Evolutionary conservation across 2,888 invertebrate species (phyloP).

Genomic region (Nowickia ferox): DNA sequence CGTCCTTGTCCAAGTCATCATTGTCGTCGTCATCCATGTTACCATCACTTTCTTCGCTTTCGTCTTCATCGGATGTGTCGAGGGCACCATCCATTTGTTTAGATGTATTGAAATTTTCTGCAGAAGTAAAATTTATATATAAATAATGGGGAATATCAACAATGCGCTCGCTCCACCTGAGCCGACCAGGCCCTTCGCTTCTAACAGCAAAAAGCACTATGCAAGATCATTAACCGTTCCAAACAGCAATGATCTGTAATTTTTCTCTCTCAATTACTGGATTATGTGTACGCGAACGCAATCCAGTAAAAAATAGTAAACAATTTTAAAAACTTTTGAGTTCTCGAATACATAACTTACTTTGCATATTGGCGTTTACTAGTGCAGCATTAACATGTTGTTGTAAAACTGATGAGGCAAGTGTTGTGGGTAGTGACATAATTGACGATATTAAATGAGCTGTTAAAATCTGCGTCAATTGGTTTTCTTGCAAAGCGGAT

Average conservation of each 20-base stretch:
- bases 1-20: conserved; percentile 88
- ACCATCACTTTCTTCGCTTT: conserved; percentile 90
- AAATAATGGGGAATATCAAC: background rate
- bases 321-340: background rate
- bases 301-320: background rate
- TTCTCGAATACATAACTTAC: conserved; percentile 73
- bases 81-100: conserved; percentile 87
- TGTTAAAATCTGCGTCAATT: conserved; percentile 88
- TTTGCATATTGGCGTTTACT: conserved; percentile 84
- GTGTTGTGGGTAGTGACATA: conserved; percentile 91
- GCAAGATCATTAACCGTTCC: too few species aligned
- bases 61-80: conserved; percentile 90
- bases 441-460: conserved; percentile 95
- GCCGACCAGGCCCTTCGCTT: too few species aligned
- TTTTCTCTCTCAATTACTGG: too few species aligned
- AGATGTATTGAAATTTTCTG: conserved; percentile 80
- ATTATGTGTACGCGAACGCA: background rate
- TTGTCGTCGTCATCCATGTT: conserved; percentile 90
- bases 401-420: conserved; percentile 93
- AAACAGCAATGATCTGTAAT: too few species aligned
- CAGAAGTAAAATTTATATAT: background rate
- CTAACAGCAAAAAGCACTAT: too few species aligned
- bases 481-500: conserved; percentile 90
- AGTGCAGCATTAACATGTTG: conserved; percentile 94
- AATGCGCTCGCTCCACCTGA: too few species aligned